Base-by-base conservation (phyloP, 2,888 invertebrate species). In the Cryptus armator region DNA sequence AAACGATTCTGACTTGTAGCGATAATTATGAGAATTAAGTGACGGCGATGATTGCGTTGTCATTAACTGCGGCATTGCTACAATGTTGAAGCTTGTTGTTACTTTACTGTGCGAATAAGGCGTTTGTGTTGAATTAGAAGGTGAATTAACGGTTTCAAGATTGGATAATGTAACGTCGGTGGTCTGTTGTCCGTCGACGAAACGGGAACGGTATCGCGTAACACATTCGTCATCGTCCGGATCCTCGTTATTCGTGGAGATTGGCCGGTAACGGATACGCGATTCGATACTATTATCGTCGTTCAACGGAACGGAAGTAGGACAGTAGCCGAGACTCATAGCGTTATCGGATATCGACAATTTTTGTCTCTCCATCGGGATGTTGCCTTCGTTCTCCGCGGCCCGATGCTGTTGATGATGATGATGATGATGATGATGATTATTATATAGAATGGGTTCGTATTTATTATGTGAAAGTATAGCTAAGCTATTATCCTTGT, bases 1-100 rank as follows among this genome's bases (percentile, higher is more conserved):
- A 62, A 29, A 71, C 16, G 79, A 14, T 9, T 85, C 82, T n/a
- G 70, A 16, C 32, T 79, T 76, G 16, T 68, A 29, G 44, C 62
- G 68, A 81, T 85, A 85, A 2, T 93, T 88, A 84, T 93, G 93
- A 9, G 93, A 92, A 87, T 93, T 93, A n/a, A 93, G 85, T 4
- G 89, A 91, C 19, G 91, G 88, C 64, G 81, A 71, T 14, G 71
- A 67, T 12, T 72, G 29, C 6, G 80, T 48, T 51, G 75, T 66
- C n/a, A 76, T 76, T 10, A 80, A 19, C 66, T 78, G 81, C 16
- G 79, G 79, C 56, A 72, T 59, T 9, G 75, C 64, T 62, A 84
- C 53, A 37, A 80, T 24, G 46, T 78, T 74, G 78, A 81, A 84
- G 71, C 77, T 29, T 7, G 62, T 76, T 43, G 81, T 56, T 72